phyloP scores from a whole-genome alignment of 2,888 invertebrate genomes.

The Athalia circularis region DNA sequence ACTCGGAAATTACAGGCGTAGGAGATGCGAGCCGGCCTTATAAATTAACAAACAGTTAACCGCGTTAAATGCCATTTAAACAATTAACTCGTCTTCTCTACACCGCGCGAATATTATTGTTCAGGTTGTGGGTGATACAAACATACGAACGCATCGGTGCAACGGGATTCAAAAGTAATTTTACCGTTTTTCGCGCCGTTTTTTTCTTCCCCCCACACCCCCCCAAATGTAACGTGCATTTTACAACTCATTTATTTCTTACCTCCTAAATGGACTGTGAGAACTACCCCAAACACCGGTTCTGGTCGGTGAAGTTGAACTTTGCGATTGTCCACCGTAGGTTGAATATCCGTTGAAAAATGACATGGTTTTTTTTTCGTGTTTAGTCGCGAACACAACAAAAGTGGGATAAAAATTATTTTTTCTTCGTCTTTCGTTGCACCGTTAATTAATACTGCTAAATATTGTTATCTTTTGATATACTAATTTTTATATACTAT shows the following conservation, averaged over 20 bases:
- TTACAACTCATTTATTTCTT: constrained; percentile 52
- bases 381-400: no score
- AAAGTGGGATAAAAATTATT: not conserved
- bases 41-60: constrained; percentile 65
- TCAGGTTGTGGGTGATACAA: not conserved
- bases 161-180: not conserved
- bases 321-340: constrained; percentile 57
- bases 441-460: no score
- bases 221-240: not conserved
- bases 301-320: constrained; percentile 64
- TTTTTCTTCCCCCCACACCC: not conserved
- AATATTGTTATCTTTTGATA: no score
- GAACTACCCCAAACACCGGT: constrained; percentile 66
- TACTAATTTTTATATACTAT: no score
- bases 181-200: not conserved
- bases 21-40: constrained; percentile 38
- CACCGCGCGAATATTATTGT: constrained; percentile 23
- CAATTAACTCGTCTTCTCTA: constrained; percentile 59
- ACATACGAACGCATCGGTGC: not conserved
- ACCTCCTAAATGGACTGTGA: constrained; percentile 70
- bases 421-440: no score
- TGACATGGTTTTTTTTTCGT: constrained; percentile 46
- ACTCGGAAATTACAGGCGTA: constrained; percentile 50
- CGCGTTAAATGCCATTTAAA: constrained; percentile 60
- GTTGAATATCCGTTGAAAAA: constrained; percentile 66